Evolutionary conservation across 2,888 invertebrate genomes (phyloP).

Genomic region (Scaeva pyrastri): DNA sequence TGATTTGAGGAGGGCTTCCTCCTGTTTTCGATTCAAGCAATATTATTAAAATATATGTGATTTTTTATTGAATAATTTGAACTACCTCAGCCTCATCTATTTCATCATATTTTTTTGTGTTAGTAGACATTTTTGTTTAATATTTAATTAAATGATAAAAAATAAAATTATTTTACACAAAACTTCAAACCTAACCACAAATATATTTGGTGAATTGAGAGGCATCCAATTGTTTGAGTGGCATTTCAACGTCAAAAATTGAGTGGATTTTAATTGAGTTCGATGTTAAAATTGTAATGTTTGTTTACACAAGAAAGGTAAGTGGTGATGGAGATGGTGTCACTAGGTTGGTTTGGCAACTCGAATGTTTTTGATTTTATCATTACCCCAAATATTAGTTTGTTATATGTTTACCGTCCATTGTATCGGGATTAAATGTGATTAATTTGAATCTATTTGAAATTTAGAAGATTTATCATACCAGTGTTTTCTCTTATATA

Average conservation of each 20-base stretch:
- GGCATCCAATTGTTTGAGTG: conserved; percentile 62
- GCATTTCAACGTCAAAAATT: conserved; percentile 46
- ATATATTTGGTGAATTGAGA: conserved; percentile 65
- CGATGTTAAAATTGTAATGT: not conserved
- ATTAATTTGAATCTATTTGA: no score
- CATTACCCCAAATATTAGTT: no score
- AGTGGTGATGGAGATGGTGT: no score
- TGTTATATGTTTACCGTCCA: no score
- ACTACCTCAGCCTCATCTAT: conserved; percentile 79
- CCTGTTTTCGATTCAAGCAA: conserved; percentile 72
- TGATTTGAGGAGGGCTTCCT: conserved; percentile 80
- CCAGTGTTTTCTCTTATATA: no score
- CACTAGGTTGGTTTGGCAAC: no score
- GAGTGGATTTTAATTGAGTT: conserved; percentile 23
- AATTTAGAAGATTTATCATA: no score
- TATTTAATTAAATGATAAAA: conserved; percentile 25
- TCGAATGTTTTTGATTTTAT: no score
- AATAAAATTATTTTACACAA: conserved; percentile 50
- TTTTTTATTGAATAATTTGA: not conserved
- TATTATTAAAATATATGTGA: not conserved
- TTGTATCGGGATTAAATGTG: no score
- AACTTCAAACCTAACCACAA: conserved; percentile 62
- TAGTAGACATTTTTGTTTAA: conserved; percentile 57
- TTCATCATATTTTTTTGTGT: conserved; percentile 76
- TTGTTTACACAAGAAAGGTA: no score